Evolutionary conservation across 1,140 invertebrate genomes (phyloP).

Genomic region (Nephila pilipes): DNA sequence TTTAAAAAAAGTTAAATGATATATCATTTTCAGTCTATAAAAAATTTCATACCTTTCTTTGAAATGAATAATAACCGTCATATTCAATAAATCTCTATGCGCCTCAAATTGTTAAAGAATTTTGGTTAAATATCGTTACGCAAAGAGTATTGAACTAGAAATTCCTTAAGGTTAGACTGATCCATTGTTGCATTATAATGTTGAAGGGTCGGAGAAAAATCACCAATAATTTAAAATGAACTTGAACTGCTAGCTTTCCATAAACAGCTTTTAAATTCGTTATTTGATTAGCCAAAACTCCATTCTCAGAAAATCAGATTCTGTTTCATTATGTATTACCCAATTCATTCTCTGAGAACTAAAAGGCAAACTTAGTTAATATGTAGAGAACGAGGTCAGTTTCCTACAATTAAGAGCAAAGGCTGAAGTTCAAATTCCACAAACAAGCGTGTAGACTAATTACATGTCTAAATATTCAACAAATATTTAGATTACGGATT

Average conservation of each 20-base stretch:
- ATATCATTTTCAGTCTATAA: too few species aligned
- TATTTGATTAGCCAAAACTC: not conserved
- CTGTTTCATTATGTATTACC: not conserved
- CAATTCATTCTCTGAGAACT: not conserved
- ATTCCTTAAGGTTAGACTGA: too few species aligned
- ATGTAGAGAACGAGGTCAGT: constrained; percentile 10
- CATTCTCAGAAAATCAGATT: not conserved
- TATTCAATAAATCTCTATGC: too few species aligned
- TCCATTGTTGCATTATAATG: too few species aligned
- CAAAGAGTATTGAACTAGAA: too few species aligned
- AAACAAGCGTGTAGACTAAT: not conserved
- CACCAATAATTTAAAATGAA: not conserved
- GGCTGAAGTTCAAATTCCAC: constrained; percentile 19
- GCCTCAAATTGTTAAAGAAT: too few species aligned
- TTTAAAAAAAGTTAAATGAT: too few species aligned
- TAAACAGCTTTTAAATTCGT: not conserved
- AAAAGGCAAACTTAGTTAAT: constrained; percentile 8
- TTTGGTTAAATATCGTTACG: too few species aligned
- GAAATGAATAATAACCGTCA: too few species aligned
- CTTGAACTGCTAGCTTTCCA: not conserved
- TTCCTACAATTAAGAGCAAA: constrained; percentile 20
- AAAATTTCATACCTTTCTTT: too few species aligned
- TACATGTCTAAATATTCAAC: constrained; percentile 19
- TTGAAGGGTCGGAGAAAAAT: too few species aligned
- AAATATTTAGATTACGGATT: constrained; percentile 24